Evolutionary conservation across 2,888 invertebrate genomes (phyloP).

Genomic region (Micoletzkya japonica): DNA sequence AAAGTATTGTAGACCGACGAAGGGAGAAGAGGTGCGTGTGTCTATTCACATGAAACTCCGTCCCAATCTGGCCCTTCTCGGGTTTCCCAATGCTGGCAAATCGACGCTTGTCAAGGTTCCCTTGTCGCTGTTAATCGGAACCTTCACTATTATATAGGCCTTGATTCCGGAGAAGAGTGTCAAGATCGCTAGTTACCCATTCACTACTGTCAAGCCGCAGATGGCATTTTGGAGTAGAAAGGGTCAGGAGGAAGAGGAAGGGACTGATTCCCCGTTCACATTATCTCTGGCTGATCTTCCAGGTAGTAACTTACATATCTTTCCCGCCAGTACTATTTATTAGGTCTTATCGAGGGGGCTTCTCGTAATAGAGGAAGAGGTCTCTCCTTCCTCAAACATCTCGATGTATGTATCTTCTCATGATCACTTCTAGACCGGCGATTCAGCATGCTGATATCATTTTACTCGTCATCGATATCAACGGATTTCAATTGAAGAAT

Average conservation of each 20-base stretch:
- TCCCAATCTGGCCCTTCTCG: conserved; percentile 58
- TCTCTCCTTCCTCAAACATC: conserved; percentile 56
- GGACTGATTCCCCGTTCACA: conserved; percentile 39
- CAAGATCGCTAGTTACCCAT: conserved; percentile 59
- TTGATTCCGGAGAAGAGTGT: conserved; percentile 53
- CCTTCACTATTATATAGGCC: conserved; percentile 30
- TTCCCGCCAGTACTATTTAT: background rate
- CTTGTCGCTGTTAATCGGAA: background rate
- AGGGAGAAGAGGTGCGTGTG: conserved; percentile 44
- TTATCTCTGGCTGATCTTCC: conserved; percentile 56
- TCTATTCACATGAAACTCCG: conserved; percentile 55
- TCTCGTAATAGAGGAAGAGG: conserved; percentile 55
- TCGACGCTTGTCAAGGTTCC: conserved; percentile 53
- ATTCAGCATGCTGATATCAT: conserved; percentile 52
- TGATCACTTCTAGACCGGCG: background rate
- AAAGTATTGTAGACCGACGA: conserved; percentile 36
- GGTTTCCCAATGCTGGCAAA: conserved; percentile 62
- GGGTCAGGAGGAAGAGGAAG: background rate
- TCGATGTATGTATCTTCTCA: conserved; percentile 35
- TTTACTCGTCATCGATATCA: conserved; percentile 55
- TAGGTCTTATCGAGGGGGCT: conserved; percentile 59
- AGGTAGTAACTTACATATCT: conserved; percentile 16
- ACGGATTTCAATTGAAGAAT: conserved; percentile 54
- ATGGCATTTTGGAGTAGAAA: conserved; percentile 15
- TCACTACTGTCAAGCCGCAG: conserved; percentile 53